These are phyloP conservation scores for Thymelicus acteon DNA, from an alignment of 2,888 invertebrate genomes.

Conservation along the genomic window DNA sequence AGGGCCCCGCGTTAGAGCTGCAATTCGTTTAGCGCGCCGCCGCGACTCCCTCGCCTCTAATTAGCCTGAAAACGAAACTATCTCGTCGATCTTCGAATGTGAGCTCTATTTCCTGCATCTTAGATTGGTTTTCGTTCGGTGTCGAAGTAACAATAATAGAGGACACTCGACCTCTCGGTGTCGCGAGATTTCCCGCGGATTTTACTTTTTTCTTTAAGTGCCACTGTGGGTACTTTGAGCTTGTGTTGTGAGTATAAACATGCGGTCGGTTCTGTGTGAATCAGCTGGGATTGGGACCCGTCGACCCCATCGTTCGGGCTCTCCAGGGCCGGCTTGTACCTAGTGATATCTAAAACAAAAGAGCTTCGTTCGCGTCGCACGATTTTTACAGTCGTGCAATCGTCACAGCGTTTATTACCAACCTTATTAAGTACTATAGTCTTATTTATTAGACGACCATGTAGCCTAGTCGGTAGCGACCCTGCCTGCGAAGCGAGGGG, in stretches of 20 bases:
- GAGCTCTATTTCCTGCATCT: conserved; percentile 49
- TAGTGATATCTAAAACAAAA: no score
- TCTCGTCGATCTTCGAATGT: conserved; percentile 43
- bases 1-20: conserved; percentile 50
- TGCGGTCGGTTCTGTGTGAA: conserved; percentile 17
- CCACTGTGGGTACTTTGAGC: conserved; percentile 40
- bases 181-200: conserved; percentile 69
- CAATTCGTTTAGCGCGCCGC: conserved; percentile 52
- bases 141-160: conserved; percentile 65
- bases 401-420: no score
- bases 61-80: conserved; percentile 78
- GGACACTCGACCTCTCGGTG: conserved; percentile 74
- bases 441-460: no score
- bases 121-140: conserved; percentile 50
- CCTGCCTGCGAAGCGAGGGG: no score
- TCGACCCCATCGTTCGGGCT: background rate
- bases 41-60: conserved; percentile 64
- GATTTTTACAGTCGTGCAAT: no score
- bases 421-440: no score
- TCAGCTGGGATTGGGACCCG: background rate
- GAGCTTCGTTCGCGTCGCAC: no score
- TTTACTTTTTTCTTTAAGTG: conserved; percentile 51
- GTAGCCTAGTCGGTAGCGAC: no score
- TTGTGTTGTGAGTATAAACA: conserved; percentile 40
- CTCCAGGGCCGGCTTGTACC: background rate